Conservation (phyloP, 2,888 invertebrate species). For the Bibio marci region DNA sequence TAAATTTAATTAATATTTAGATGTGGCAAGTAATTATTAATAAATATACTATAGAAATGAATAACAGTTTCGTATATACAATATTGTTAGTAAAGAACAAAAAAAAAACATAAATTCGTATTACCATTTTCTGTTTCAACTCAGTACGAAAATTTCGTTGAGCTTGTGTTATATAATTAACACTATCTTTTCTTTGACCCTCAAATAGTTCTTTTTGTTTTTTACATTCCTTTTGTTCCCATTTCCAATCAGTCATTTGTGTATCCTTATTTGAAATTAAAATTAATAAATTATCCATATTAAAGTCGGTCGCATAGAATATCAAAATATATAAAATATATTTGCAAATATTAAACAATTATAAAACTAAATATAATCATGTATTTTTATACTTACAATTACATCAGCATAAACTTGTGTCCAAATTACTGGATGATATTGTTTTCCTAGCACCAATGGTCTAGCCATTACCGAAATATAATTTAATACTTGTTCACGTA, state of each 20-base stretch:
- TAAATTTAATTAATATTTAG: too few relatives aligned
- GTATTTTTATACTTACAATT: constrained; percentile 38
- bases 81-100: too few relatives aligned
- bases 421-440: constrained; percentile 86
- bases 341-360: background rate
- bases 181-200: constrained; percentile 33
- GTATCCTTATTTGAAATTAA: constrained; percentile 42
- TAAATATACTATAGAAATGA: too few relatives aligned
- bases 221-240: constrained; percentile 68
- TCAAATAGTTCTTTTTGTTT: constrained; percentile 62
- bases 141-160: constrained; percentile 44
- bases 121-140: constrained; percentile 31
- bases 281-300: constrained; percentile 4
- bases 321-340: background rate
- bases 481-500: constrained; percentile 88
- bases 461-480: constrained; percentile 95
- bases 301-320: background rate
- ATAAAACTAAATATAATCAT: background rate
- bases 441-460: constrained; percentile 74
- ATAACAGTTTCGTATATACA: too few relatives aligned
- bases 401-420: constrained; percentile 91
- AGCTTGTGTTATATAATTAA: constrained; percentile 33
- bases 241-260: constrained; percentile 77
- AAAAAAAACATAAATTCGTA: too few relatives aligned
- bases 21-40: too few relatives aligned